Percentiles rank a stretch among this genome's conserved stretches.
phyloP scores from a whole-genome alignment of 2,797 vertebrate genomes.

The Varecia variegata region DNA sequence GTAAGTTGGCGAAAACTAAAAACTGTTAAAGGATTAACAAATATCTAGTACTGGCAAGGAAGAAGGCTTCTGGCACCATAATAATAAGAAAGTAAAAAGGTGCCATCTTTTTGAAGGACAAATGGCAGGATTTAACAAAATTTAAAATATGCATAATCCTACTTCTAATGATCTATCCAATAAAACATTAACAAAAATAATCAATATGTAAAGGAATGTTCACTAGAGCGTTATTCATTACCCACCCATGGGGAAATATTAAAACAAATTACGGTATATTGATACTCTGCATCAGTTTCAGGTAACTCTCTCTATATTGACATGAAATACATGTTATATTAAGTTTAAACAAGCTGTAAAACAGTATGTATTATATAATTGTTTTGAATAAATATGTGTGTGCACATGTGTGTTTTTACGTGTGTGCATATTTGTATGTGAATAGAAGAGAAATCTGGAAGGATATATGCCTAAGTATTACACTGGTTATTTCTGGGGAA shows the following conservation, averaged over 20 bases:
- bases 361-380: neutral
- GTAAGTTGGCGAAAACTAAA: neutral
- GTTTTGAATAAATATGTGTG: neutral
- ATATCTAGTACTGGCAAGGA: neutral
- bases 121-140: neutral
- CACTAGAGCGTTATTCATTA: neutral
- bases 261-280: neutral
- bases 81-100: neutral
- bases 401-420: neutral
- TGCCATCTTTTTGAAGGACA: neutral
- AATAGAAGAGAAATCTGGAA: neutral
- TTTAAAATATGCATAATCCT: constrained; percentile 2
- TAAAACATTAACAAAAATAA: neutral
- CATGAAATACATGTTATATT: neutral
- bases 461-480: neutral
- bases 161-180: constrained; percentile 18
- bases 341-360: neutral
- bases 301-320: neutral
- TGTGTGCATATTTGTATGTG: neutral
- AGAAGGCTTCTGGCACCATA: neutral
- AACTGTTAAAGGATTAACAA: neutral
- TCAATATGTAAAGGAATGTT: neutral
- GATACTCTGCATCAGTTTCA: neutral
- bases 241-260: neutral
- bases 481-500: neutral